Evolutionary conservation across 2,113 vertebrate species (phyloP), one percentile per base, ranked within the genome.

Genomic region (Agapornis roseicollis): DNA sequence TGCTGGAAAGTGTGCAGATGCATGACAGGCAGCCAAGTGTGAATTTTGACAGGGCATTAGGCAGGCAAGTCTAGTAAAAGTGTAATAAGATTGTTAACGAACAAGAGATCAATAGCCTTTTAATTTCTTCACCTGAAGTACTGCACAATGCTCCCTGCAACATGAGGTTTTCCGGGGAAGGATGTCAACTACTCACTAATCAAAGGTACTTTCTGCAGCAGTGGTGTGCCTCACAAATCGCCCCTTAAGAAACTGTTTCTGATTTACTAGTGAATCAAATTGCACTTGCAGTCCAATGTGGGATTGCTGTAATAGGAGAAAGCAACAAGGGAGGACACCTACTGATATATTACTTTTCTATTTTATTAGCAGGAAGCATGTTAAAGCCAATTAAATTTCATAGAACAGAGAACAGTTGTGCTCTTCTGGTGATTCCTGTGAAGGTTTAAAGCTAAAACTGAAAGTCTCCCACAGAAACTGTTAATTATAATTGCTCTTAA

Each of bases 381-480:
- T 74, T 95, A 97, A 97, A 95, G 85, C 88, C 93, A 97, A 97
- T 96, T 96, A 97, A 86, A 96, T 96, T 96, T 94, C 92, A 92
- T 17, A 91, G 95, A 91, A 85, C 50, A 65, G 93, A 93, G 90
- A 93, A 94, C 92, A 90, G 92, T 94, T 91, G 85, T 55, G 80
- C 93, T 97, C 83, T 96, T 96, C 76, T 95, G 80, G 55, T 93
- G 85, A 96, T 90, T 84, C 95, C 94, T 76, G 93, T 84, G 85
- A 96, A 96, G 95, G 88, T 86, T 95, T 96, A 88, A 90, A 93
- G 65, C 85, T 88, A 86, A 95, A 96, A 90, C 93, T 92, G 85
- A 96, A 81, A 73, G 92, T 88, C 85, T 94, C 93, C 93, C 81
- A 90, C 88, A 93, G 96, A 94, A 96, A 86, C 64, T 20, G 88